Evolutionary conservation across 2,113 vertebrate species (phyloP).

Genomic region (Steatornis caripensis): DNA sequence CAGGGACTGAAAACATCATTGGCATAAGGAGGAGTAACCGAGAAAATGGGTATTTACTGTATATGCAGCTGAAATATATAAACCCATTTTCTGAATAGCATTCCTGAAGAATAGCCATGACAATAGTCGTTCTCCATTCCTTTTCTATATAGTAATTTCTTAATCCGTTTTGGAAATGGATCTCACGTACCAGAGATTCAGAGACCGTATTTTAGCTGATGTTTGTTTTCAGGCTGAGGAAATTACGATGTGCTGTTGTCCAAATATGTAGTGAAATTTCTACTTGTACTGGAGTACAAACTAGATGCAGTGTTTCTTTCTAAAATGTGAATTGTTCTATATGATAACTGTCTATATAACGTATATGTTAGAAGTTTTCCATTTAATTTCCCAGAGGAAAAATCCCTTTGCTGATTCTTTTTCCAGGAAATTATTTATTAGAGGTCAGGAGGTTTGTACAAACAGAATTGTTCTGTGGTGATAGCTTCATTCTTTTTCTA

Average conservation of each 20-base stretch:
- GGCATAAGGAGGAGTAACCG: not conserved
- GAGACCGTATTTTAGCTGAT: not conserved
- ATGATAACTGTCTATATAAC: not conserved
- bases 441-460: not conserved
- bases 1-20: not conserved
- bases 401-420: not conserved
- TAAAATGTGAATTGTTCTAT: not conserved
- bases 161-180: slow-evolving; percentile 6
- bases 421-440: not conserved
- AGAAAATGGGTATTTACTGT: not conserved
- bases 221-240: not conserved
- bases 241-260: not conserved
- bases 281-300: not conserved
- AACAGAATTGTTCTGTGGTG: not conserved
- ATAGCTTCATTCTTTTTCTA: not conserved
- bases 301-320: not conserved
- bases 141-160: not conserved
- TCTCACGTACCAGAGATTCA: not conserved
- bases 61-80: not conserved
- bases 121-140: not conserved
- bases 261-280: not conserved
- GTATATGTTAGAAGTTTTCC: not conserved
- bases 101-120: not conserved
- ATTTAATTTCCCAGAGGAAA: not conserved
- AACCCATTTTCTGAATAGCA: slow-evolving; percentile 12